Base-by-base conservation (phyloP, 1,140 invertebrate species). In the Yoshiicerus persimilis region DNA sequence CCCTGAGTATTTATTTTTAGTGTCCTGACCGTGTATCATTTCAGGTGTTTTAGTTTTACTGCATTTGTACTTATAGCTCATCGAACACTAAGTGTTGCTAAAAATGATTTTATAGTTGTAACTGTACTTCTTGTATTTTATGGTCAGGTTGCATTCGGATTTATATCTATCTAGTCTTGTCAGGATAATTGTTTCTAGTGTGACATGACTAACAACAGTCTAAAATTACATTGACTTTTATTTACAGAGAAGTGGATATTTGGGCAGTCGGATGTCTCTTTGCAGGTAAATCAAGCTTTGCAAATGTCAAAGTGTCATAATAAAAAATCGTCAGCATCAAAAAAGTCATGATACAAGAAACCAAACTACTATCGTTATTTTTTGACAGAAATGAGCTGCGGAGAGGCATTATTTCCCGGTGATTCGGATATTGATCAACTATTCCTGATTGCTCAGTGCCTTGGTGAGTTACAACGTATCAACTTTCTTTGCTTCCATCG, bases 401-500 rank as follows among this genome's bases (percentile, higher is more conserved):
- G 96, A 0, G 95, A 96, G 90, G 96, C 96, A 0, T 92, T 98
- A 11, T 97, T 97, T 93, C 96, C 97, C 0, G 97, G 97, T 0
- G 95, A 97, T 90, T 97, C 96, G 20, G 97, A 98, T 92, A 96
- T 98, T 30, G 97, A 98, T 92, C 97, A 98, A 92, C 93, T 98
- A 0, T 97, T 96, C 91, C 94, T 96, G 64, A 98, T 98, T 80
- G 95, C 95, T 1, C 95, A 95, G 92, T 93, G 95, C 89, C 92
- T 96, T 30, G 96, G 96, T 96, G 91, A 92, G 92, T 88, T 77
- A 25, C 20, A n/a, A n/a, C 8, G 30, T 32, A 62, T 27, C 66
- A 27, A 16, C 2, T 56, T 56, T 64, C 41, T 62, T 30, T n/a
- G 4, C 25, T 66, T 36, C 88, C 85, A 4, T 84, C 27, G 64